These are phyloP conservation scores for Drosophila limbata DNA, from an alignment of 2,888 invertebrate species.

Conservation along the genomic window DNA sequence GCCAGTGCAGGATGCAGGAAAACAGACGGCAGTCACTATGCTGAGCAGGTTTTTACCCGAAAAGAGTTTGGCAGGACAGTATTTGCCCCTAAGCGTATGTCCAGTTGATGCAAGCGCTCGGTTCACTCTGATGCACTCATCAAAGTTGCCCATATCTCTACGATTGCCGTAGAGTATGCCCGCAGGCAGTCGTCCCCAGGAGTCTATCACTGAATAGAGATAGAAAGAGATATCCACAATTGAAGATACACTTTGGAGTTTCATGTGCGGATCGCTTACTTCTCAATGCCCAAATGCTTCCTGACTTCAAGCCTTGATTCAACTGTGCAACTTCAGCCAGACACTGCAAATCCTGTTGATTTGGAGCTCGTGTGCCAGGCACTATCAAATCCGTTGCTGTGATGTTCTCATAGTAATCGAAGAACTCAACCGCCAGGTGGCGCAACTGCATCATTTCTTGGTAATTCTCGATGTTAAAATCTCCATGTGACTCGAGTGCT, in stretches of 20 bases:
- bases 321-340: conserved; percentile 40
- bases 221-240: background rate
- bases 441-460: conserved; percentile 37
- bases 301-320: conserved; percentile 13
- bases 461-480: background rate
- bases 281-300: conserved; percentile 41
- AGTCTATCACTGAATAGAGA: conserved; percentile 82
- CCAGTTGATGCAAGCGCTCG: conserved; percentile 4
- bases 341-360: conserved; percentile 47
- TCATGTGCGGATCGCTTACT: conserved; percentile 31
- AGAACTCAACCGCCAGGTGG: conserved; percentile 55
- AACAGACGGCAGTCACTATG: conserved; percentile 63
- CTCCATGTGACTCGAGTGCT: background rate
- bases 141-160: conserved; percentile 84
- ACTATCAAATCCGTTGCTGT: conserved; percentile 26
- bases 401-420: conserved; percentile 49
- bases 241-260: background rate
- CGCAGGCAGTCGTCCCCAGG: conserved; percentile 85
- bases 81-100: conserved; percentile 50
- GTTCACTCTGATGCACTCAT: conserved; percentile 82
- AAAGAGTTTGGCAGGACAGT: conserved; percentile 34
- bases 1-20: conserved; percentile 66
- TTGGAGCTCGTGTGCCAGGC: conserved; percentile 3
- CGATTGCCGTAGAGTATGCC: conserved; percentile 83
- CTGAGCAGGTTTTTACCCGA: background rate